A percentile compares a stretch with the other conserved stretches of the same genome.
Conservation (phyloP, 1,140 invertebrate genomes). For the Dinothrombium tinctorium region DNA sequence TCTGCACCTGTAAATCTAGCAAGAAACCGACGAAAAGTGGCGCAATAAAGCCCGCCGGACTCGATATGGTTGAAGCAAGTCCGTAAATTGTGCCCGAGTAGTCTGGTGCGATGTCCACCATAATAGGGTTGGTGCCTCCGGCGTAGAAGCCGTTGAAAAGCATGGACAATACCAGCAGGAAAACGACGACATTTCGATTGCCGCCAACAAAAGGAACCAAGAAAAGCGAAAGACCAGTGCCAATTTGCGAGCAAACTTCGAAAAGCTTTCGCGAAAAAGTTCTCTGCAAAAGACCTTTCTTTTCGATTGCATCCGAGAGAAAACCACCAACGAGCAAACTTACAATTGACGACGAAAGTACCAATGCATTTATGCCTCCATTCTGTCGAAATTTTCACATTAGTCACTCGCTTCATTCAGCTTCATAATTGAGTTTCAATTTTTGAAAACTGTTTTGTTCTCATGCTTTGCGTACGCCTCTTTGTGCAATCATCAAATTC, state of each 20-base stretch:
- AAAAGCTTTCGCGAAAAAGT: constrained; percentile 16
- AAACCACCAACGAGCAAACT: constrained; percentile 11
- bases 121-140: constrained; percentile 14
- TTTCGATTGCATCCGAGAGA: constrained; percentile 11
- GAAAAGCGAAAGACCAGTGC: constrained; percentile 10
- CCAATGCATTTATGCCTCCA: too few species aligned
- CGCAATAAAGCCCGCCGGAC: constrained; percentile 19
- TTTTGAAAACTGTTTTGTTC: too few species aligned
- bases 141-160: constrained; percentile 12
- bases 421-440: too few species aligned
- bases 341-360: too few species aligned
- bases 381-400: too few species aligned
- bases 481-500: too few species aligned
- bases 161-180: constrained; percentile 12
- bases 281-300: constrained; percentile 4
- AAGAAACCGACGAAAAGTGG: constrained; percentile 28
- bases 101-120: constrained; percentile 46
- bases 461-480: too few species aligned
- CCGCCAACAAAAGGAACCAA: constrained; percentile 13
- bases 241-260: constrained; percentile 13
- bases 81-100: constrained; percentile 46
- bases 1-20: constrained; percentile 17
- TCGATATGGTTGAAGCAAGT: constrained; percentile 32
- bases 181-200: constrained; percentile 9
- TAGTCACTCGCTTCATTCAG: too few species aligned